phyloP scores from a whole-genome alignment of 2,113 vertebrate species.

The Fulmarus glacialis region DNA sequence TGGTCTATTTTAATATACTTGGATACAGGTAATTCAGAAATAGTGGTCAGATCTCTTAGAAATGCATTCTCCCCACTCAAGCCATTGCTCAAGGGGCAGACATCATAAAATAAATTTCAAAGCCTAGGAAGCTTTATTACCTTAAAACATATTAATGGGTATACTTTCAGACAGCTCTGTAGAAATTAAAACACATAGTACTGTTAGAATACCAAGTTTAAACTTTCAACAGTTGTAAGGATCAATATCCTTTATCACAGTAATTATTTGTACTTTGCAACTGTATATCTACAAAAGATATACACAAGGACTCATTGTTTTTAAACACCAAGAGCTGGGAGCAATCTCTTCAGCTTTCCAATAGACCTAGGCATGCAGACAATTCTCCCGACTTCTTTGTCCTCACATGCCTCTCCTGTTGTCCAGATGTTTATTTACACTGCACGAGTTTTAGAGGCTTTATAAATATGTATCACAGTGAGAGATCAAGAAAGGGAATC shows the following conservation, averaged over 20 bases:
- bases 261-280: neutral
- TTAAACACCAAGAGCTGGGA: neutral
- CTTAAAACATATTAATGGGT: neutral
- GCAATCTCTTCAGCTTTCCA: neutral
- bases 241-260: accelerated
- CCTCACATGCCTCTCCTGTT: neutral
- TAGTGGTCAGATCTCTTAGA: neutral
- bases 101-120: neutral
- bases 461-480: neutral
- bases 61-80: neutral
- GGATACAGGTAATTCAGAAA: neutral
- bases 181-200: neutral
- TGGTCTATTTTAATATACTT: neutral
- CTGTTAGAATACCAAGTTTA: neutral
- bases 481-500: neutral
- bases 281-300: neutral
- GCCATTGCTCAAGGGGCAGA: neutral
- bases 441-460: neutral
- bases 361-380: neutral
- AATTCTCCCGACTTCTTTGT: neutral
- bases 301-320: neutral
- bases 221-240: neutral
- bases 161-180: neutral
- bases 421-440: neutral
- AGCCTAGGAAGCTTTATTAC: neutral